Evolutionary conservation across 2,797 vertebrate species (phyloP), one percentile per base, ranked within the genome.

Genomic region (Crenichthys baileyi): DNA sequence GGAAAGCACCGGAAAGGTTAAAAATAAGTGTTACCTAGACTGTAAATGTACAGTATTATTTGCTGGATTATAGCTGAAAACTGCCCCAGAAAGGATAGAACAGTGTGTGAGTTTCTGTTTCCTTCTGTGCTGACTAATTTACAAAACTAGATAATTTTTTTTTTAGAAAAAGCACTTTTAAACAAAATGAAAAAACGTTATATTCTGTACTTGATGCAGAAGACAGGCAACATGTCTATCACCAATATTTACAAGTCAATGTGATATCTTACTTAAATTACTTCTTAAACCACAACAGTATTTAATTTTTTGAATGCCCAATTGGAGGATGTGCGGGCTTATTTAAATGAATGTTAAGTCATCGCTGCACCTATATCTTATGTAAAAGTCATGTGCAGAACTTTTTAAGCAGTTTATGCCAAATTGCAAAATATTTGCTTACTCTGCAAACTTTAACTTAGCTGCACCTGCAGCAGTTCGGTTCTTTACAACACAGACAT

Each of bases 111-210:
- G 48, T 46, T 20, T 50, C 60, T 26, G 50, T 50, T 20, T 53
- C n/a, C n/a, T 36, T 53, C 67, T 72, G 20, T 74, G 75, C 78
- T 55, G 46, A 56, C 72, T 77, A 48, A 81, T 26, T 71, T 78
- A 41, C 50, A 72, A 75, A n/a, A 15, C 77, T 9, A 31, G 26
- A 79, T 7, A 3, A 58, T 39, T 87, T 83, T 46, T 79, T 55
- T 44, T 83, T 83, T 67, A 61, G 78, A 77, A 50, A 86, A 91
- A 87, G 92, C 90, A 92, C 87, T 91, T 94, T 92, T 82, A 81
- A n/a, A 68, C 51, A 60, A 72, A 72, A 78, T n/a, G n/a, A 72
- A 22, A 70, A 74, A 71, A 78, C 18, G 3, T 22, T 6, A 53
- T 72, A 72, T 81, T 61, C 83, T 88, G 83, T 68, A 81, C 60